Conservation (phyloP, 2,888 invertebrate species). For the Cabera pusaria region DNA sequence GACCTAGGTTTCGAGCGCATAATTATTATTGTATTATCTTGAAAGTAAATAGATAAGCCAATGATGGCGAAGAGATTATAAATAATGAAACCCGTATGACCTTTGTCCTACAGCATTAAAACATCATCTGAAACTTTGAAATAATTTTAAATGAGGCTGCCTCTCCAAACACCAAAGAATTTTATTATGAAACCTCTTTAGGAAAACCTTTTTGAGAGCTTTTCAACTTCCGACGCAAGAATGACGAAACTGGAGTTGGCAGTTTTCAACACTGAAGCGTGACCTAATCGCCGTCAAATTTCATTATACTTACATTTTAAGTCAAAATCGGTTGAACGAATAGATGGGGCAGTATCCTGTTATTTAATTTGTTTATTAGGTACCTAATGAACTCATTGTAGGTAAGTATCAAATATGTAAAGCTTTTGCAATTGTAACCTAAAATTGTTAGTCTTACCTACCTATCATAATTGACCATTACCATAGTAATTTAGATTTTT, state of each 20-base stretch:
- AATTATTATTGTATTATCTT: constrained; percentile 2
- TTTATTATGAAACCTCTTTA: constrained; percentile 48
- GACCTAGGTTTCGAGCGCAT: too few species aligned
- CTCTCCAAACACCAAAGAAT: constrained; percentile 45
- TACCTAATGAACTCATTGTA: too few species aligned
- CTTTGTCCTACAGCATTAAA: constrained; percentile 37
- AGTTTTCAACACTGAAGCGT: constrained; percentile 35
- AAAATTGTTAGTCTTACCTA: too few species aligned
- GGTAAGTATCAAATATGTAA: too few species aligned
- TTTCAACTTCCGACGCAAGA: constrained; percentile 41
- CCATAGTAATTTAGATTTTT: too few species aligned
- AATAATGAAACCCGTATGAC: constrained; percentile 29
- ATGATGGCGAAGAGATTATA: constrained; percentile 28
- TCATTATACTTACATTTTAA: constrained; percentile 8
- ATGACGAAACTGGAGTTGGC: constrained; percentile 42
- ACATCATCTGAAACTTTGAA: constrained; percentile 41
- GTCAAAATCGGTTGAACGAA: too few species aligned
- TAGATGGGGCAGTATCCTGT: too few species aligned
- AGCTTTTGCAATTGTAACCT: too few species aligned
- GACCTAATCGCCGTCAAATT: constrained; percentile 30
- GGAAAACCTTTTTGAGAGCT: constrained; percentile 41
- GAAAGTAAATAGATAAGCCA: constrained; percentile 14
- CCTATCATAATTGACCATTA: too few species aligned
- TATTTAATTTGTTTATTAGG: too few species aligned
- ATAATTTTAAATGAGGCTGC: constrained; percentile 44